Base-by-base conservation (phyloP, 2,113 vertebrate genomes). In the Carollia perspicillata region DNA sequence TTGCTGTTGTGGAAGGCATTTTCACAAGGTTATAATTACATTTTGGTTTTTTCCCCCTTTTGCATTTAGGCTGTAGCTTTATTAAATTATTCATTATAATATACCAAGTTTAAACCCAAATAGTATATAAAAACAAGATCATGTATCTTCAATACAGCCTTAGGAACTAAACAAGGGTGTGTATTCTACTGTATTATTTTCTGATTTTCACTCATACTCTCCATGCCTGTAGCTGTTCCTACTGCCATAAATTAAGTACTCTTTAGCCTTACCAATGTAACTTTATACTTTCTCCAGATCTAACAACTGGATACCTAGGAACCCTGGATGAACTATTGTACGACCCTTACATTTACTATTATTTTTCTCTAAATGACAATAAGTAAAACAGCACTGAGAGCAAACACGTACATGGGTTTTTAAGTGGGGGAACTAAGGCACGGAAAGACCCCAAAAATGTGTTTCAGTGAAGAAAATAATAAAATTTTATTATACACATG, bases 41-140 rank as follows among this genome's bases (percentile, higher is more conserved):
- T 97, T 97, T 97, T 95, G 58, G 18, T 23, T 17, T 60, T 60
- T 92, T 79, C 49, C 3, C 33, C 42, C 30, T 37, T 97, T 96
- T 93, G 89, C 78, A 94, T 95, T 97, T 97, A 96, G 94, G 96
- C 93, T 96, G 66, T 93, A 91, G 74, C 78, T 97, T 97, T 98
- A 96, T 97, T 98, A 97, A 97, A 96, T 97, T 97, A 97, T 98
- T 97, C 97, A 97, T 97, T 97, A 96, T 97, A 96, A 96, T 97
- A 96, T 96, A 97, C 89, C 87, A 96, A 94, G 90, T 96, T 97
- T 95, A 97, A 97, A 94, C 30, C 66, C 77, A 96, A 97, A 97
- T 93, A 97, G 89, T 95, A 20, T 94, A 95, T 97, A 95, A 97
- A 97, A 90, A 90, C 65, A 96, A 89, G 84, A 96, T 96, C 93